phyloP scores from a whole-genome alignment of 2,797 vertebrate species.

The Bradypus variegatus region DNA sequence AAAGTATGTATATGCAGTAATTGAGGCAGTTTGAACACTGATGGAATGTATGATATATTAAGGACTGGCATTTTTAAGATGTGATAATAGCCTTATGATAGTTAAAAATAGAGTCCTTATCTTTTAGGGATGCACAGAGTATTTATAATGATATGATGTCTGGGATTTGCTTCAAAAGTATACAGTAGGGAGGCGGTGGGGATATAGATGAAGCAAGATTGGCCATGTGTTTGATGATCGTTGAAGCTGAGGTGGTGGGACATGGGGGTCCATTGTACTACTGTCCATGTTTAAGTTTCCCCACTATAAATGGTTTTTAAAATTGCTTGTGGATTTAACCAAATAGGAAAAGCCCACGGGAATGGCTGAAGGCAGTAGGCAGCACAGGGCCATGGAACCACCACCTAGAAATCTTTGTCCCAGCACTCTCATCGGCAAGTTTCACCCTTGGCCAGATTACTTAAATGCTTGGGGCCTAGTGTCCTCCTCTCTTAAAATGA shows the following conservation, averaged over 20 bases:
- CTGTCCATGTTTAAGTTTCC: not conserved
- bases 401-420: not conserved
- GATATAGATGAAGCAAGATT: not conserved
- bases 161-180: not conserved
- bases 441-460: not conserved
- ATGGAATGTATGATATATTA: not conserved
- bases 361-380: not conserved
- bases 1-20: not conserved
- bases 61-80: slow-evolving; percentile 2
- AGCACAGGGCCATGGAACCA: not conserved
- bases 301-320: not conserved
- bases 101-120: not conserved
- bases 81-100: not conserved
- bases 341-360: not conserved
- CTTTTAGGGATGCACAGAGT: not conserved
- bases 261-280: not conserved
- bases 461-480: not conserved
- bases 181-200: not conserved
- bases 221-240: not conserved
- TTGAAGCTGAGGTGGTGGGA: not conserved
- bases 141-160: not conserved
- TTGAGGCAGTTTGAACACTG: not conserved
- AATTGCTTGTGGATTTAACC: not conserved
- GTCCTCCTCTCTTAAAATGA: not conserved
- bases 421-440: not conserved